Base-by-base conservation (phyloP, 1,140 invertebrate genomes). In the Drosophila guanche region DNA sequence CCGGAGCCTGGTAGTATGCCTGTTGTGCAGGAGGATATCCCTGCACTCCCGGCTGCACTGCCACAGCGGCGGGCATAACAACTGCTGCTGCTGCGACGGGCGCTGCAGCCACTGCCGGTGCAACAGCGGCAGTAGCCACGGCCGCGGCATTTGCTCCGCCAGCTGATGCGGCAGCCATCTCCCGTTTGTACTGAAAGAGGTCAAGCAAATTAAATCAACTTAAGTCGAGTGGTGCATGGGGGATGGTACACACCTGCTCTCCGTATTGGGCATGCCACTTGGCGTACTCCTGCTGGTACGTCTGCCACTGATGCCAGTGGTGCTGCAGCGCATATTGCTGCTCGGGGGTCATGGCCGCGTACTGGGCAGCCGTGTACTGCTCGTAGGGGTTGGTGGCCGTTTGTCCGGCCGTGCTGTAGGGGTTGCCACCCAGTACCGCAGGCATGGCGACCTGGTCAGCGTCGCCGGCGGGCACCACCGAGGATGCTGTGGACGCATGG, bases 251-350 rank as follows among this genome's bases (percentile, higher is more conserved):
- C 16, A 96, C 95, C 93, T 96, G 95, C 51, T 95, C 95, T 45
- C 95, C 95, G 91, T 96, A 96, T 81, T 96, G 95, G 46, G 94
- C 93, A 86, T 96, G 96, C 96, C 96, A 97, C 79, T 96, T 95
- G 43, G 95, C 94, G 89, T 96, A 96, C 78, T 96, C 95, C 79
- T 96, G 95, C 84, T 96, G 95, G 95, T 96, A 96, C 68, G 95
- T 95, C 33, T 95, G 93, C 96, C 96, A 97, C 78, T 96, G 95
- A 54, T 95, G 93, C 95, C 95, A 96, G 79, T 96, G 95, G 88
- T 96, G 95, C 86, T 96, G 95, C 59, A 94, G 56, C 0, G 81
- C 79, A 52, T 75, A 83, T 58, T 91, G 91, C 55, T 90, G 88
- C 25, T 90, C 90, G 5, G 90, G 89, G 0, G 90, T 90, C 91